Evolutionary conservation across 2,113 vertebrate genomes (phyloP).

Genomic region (Pan troglodytes): NHGRI_mPanTro3-v2.1_pri NC_072401.2:182787501-182788000

Average conservation of each 20-base stretch:
- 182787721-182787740: neutral
- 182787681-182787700: neutral
- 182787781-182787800: neutral
- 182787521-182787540: neutral
- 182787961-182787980: neutral
- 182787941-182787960: neutral
- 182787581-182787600: neutral
- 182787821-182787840: neutral
- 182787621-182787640: neutral
- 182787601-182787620: neutral
- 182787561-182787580: neutral
- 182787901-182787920: neutral
- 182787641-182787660: neutral
- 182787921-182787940: neutral
- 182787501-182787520: neutral
- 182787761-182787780: neutral
- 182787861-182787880: neutral
- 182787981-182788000: neutral
- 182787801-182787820: neutral
- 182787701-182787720: neutral
- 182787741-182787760: neutral
- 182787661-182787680: neutral
- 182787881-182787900: neutral
- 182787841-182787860: neutral
- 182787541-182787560: neutral